A percentile compares a stretch with the other conserved stretches of the same genome.
Conservation (phyloP, 1,140 invertebrate genomes). For the Drosophila guanche region DNA sequence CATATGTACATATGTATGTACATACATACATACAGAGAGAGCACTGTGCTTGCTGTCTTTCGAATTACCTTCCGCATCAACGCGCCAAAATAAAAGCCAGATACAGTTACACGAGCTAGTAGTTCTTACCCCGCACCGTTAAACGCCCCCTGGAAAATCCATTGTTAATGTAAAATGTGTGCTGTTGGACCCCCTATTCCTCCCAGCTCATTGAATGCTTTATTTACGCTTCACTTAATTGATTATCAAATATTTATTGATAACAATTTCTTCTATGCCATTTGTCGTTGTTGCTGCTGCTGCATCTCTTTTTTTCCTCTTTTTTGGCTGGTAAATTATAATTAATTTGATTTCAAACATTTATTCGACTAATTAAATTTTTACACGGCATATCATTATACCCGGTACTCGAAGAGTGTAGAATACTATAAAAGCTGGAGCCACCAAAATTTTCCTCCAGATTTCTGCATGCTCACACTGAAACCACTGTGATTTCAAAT, state of each 20-base stretch:
- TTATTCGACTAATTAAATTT: not conserved
- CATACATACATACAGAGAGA: no score
- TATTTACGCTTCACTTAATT: constrained; percentile 67
- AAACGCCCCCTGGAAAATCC: not conserved
- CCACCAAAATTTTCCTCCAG: no score
- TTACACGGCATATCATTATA: no score
- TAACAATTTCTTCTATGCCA: constrained; percentile 44
- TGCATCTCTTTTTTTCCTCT: constrained; percentile 7
- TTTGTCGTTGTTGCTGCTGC: constrained; percentile 21
- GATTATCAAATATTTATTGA: constrained; percentile 69
- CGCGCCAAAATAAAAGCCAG: constrained; percentile 57
- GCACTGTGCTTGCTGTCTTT: not conserved
- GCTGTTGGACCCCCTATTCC: not conserved
- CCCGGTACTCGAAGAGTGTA: no score
- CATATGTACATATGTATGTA: no score
- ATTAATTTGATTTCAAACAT: constrained; percentile 16
- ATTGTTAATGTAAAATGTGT: not conserved
- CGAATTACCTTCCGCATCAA: constrained; percentile 51
- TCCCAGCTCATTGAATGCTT: constrained; percentile 16
- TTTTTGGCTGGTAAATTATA: constrained; percentile 8
- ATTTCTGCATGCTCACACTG: no score
- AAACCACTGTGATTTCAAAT: no score
- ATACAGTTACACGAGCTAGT: not conserved
- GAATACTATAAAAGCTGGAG: no score
- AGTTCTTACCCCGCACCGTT: constrained; percentile 12